Evolutionary conservation across 2,888 invertebrate genomes (phyloP).

Genomic region (Melipona bicolor): DNA sequence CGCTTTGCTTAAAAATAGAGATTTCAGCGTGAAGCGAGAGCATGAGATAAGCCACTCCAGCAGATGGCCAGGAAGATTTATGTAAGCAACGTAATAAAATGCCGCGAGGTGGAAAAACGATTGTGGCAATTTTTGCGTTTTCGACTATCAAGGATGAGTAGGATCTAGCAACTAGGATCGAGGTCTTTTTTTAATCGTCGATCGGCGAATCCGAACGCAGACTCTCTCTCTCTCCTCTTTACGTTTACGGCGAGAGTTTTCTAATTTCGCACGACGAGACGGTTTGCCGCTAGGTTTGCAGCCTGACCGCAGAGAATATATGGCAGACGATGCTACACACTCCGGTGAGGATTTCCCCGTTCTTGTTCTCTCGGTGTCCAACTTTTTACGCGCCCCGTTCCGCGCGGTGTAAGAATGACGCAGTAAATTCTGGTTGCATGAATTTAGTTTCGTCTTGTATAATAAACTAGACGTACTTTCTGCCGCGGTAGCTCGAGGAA

Average conservation of each 20-base stretch:
- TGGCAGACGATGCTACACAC: slow-evolving; percentile 12
- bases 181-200: background rate
- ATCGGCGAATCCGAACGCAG: background rate
- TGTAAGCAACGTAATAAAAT: slow-evolving; percentile 53
- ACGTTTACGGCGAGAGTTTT: background rate
- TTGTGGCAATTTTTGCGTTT: background rate
- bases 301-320: slow-evolving; percentile 15
- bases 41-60: slow-evolving; percentile 57
- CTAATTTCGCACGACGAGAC: background rate
- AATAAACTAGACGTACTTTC: slow-evolving; percentile 63
- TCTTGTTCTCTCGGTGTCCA: slow-evolving; percentile 45
- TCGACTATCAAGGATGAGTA: background rate
- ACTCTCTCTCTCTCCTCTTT: background rate
- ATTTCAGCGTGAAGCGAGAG: slow-evolving; percentile 41
- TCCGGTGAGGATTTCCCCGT: slow-evolving; percentile 44
- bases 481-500: slow-evolving; percentile 17
- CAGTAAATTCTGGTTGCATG: slow-evolving; percentile 68
- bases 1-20: slow-evolving; percentile 57
- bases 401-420: slow-evolving; percentile 53
- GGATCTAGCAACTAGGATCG: no score
- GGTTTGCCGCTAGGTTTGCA: background rate
- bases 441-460: slow-evolving; percentile 62
- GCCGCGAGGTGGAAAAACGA: slow-evolving; percentile 21
- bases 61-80: slow-evolving; percentile 50
- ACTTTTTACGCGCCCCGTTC: slow-evolving; percentile 59